phyloP scores from a whole-genome alignment of 2,113 vertebrate genomes.

The Centropristis striata region DNA sequence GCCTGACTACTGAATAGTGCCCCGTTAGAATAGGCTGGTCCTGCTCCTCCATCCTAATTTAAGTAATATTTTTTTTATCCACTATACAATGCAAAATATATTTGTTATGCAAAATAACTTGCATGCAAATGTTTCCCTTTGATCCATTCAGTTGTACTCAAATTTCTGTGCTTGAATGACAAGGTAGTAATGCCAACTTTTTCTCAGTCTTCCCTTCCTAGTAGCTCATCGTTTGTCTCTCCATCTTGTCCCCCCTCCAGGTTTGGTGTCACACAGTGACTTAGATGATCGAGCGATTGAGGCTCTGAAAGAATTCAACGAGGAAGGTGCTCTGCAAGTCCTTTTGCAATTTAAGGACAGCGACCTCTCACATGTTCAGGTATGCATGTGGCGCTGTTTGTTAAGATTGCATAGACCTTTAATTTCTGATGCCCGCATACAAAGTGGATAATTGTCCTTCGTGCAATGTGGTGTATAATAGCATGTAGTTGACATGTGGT shows the following conservation, averaged over 20 bases:
- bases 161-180: neutral
- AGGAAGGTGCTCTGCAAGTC: conserved; percentile 98
- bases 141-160: neutral
- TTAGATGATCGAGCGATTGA: conserved; percentile 99
- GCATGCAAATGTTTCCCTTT: neutral
- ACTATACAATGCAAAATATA: conserved; percentile 8
- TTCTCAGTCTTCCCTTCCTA: neutral
- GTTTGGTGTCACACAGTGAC: conserved; percentile 99
- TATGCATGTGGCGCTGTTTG: conserved; percentile 53
- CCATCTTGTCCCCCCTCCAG: conserved; percentile 80
- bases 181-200: neutral
- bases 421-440: neutral
- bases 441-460: neutral
- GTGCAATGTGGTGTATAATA: neutral
- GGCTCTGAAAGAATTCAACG: conserved; percentile 99
- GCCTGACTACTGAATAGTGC: conserved; percentile 25
- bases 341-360: conserved; percentile 99
- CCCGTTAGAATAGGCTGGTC: conserved; percentile 24
- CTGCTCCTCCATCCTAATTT: conserved; percentile 6
- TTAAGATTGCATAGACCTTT: neutral
- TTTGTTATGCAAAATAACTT: neutral
- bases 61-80: neutral
- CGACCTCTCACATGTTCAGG: conserved; percentile 99
- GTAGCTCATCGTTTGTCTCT: conserved; percentile 33
- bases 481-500: neutral